phyloP scores from a whole-genome alignment of 2,888 invertebrate species.

The Eupithecia tripunctaria region DNA sequence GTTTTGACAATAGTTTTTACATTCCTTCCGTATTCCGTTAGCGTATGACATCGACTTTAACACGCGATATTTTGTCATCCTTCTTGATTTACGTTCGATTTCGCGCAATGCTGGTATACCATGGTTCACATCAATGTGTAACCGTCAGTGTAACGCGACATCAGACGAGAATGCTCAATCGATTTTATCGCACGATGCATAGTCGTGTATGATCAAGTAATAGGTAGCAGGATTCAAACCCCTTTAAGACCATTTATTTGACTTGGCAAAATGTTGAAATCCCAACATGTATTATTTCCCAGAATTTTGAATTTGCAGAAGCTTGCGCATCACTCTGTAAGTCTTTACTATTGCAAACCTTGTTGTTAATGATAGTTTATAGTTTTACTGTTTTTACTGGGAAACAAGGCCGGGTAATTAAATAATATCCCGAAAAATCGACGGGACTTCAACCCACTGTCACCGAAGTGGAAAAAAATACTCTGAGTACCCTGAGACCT shows the following conservation, averaged over 20 bases:
- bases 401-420: no score
- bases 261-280: no score
- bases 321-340: no score
- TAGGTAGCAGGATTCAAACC: not conserved
- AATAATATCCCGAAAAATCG: no score
- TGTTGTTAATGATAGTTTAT: not conserved
- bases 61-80: slow-evolving; percentile 58
- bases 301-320: no score
- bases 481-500: no score
- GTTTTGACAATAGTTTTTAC: slow-evolving; percentile 43
- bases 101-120: slow-evolving; percentile 43
- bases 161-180: slow-evolving; percentile 1
- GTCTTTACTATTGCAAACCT: no score
- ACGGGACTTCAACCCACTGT: no score
- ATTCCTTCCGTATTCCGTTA: slow-evolving; percentile 32
- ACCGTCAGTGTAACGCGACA: slow-evolving; percentile 41
- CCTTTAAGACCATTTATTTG: no score
- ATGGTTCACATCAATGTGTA: slow-evolving; percentile 47
- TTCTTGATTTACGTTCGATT: slow-evolving; percentile 66
- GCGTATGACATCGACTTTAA: slow-evolving; percentile 36
- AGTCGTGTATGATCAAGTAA: not conserved
- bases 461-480: no score
- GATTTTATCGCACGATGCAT: not conserved
- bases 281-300: no score
- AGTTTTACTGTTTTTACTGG: not conserved